Evolutionary conservation across 1,140 invertebrate genomes (phyloP), one percentile per base, ranked within the genome.

Genomic region (Diabrotica virgifera): DNA sequence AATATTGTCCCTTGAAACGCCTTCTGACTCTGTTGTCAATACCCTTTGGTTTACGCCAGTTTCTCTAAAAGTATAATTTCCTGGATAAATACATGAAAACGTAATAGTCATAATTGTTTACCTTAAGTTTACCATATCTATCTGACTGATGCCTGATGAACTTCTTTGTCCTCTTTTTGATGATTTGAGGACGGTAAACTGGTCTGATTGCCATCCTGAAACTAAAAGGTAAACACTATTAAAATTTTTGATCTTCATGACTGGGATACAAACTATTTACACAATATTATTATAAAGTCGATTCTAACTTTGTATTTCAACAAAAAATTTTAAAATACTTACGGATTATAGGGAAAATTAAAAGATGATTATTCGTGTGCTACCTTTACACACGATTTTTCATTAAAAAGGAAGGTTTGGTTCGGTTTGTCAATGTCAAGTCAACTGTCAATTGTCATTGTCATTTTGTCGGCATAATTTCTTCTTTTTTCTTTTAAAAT

Each of bases 11-110:
- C 89, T 99, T 99, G 84, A 99, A 99, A 70, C 96, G 87, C 77
- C 97, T 90, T 71, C 98, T 88, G 8, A 99, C 97, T 84, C 97
- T 89, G 88, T 99, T 99, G 83, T 99, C 98, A 85, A 99, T 99
- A 97, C 98, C 76, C 80, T 94, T 94, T 0, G 94, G 94, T 82
- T 94, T 96, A 72, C 94, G 85, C 94, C 94, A 96, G 83, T 89
- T 93, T 65, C 86, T 81, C 88, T 91, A 74, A 52, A 84, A 78
- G 70, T 75, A 74, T 36, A 62, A 68, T 46, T 46, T 46, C 40
- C 4, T 46, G 3, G 6, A n/a, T 46, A 46, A 46, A 8, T 46
- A 4, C n/a, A 46, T 46, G n/a, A 10, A 10, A 10, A 10, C 8
- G 6, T 8, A 46, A 46, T 6, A 46, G 14, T 36, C 13, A 61